Evolutionary conservation across 2,797 vertebrate species (phyloP).

Genomic region (Brotula barbata): DNA sequence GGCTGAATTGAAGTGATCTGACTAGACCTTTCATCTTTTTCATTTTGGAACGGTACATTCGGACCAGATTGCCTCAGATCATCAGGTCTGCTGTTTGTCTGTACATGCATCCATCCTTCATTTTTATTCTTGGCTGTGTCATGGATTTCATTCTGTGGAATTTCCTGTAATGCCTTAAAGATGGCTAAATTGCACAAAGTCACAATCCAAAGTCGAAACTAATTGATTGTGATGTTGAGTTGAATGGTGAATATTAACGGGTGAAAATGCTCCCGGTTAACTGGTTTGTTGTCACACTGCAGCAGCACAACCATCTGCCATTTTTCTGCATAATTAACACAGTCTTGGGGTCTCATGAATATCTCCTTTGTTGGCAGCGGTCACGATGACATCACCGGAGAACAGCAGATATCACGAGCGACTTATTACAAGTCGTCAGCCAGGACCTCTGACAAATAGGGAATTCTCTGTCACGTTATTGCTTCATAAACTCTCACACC

Average conservation of each 20-base stretch:
- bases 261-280: not conserved
- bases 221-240: conserved; percentile 4
- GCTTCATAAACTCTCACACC: conserved; percentile 61
- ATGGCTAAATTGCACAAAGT: conserved; percentile 48
- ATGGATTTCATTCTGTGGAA: conserved; percentile 51
- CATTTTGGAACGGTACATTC: conserved; percentile 26
- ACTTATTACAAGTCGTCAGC: conserved; percentile 7
- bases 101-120: conserved; percentile 32
- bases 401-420: conserved; percentile 10
- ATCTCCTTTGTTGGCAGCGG: conserved; percentile 2
- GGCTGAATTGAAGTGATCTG: not conserved
- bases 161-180: conserved; percentile 55
- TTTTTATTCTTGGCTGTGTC: conserved; percentile 41
- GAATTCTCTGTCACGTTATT: conserved; percentile 50
- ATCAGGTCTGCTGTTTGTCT: conserved; percentile 44
- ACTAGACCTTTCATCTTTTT: conserved; percentile 12
- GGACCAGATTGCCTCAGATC: conserved; percentile 32
- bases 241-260: not conserved
- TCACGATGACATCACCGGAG: conserved; percentile 18
- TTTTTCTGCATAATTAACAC: conserved; percentile 17
- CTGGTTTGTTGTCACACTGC: conserved; percentile 4
- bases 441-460: conserved; percentile 14
- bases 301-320: conserved; percentile 12
- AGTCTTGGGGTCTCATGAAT: not conserved
- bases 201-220: conserved; percentile 9